Evolutionary conservation across 2,888 invertebrate genomes (phyloP).

Genomic region (Synanthedon myopaeformis): DNA sequence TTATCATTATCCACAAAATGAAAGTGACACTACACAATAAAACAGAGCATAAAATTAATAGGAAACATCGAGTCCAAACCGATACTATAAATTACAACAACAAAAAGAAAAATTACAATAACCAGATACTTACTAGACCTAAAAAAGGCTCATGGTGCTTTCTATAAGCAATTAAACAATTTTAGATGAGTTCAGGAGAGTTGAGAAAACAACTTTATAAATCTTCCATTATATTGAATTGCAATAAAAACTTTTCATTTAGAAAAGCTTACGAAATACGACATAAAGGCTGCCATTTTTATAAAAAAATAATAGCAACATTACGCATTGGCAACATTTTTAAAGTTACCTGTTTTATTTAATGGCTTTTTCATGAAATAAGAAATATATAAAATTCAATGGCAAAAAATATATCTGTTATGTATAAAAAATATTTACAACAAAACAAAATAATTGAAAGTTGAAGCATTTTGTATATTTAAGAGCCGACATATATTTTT

Average conservation of each 20-base stretch:
- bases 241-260: slow-evolving; percentile 52
- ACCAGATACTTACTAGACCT: slow-evolving; percentile 59
- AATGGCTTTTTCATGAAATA: too few relatives aligned
- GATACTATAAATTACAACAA: slow-evolving; percentile 19
- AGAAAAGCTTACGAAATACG: slow-evolving; percentile 64
- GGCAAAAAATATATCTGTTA: too few relatives aligned
- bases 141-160: slow-evolving; percentile 43
- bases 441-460: too few relatives aligned
- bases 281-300: slow-evolving; percentile 68
- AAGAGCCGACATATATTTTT: too few relatives aligned
- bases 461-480: too few relatives aligned
- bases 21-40: background rate
- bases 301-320: slow-evolving; percentile 31
- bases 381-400: too few relatives aligned
- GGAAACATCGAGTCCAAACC: background rate
- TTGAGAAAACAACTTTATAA: slow-evolving; percentile 43
- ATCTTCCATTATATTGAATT: slow-evolving; percentile 30
- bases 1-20: background rate
- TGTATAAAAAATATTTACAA: too few relatives aligned
- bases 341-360: background rate
- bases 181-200: slow-evolving; percentile 28
- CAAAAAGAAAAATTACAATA: slow-evolving; percentile 52
- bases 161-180: slow-evolving; percentile 26
- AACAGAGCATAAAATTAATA: background rate
- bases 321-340: slow-evolving; percentile 11